A percentile compares a stretch with the other conserved stretches of the same genome.
These are phyloP conservation scores for Hypothenemus hampei DNA, from an alignment of 1,140 invertebrate species.

Conservation along the genomic window DNA sequence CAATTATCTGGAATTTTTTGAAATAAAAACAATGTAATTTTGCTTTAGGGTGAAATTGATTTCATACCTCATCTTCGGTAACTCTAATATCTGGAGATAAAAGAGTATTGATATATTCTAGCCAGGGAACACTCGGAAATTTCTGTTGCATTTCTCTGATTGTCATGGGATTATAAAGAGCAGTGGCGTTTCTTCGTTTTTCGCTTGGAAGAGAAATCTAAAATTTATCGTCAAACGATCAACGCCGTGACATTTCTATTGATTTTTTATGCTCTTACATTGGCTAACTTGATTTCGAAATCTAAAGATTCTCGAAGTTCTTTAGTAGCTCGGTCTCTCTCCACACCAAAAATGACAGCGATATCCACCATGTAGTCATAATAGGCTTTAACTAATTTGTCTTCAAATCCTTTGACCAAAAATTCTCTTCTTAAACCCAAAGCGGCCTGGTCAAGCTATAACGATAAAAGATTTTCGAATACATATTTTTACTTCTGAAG, in stretches of 20 bases:
- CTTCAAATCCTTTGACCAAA: conserved; percentile 73
- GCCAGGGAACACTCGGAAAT: conserved; percentile 64
- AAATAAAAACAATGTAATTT: too few species aligned
- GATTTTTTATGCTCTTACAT: conserved; percentile 56
- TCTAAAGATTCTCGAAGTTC: conserved; percentile 79
- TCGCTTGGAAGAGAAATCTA: conserved; percentile 86
- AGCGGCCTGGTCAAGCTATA: conserved; percentile 85
- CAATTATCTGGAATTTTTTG: conserved; percentile 38
- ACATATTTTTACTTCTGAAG: too few species aligned
- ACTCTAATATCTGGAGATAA: conserved; percentile 45
- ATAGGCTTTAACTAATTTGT: conserved; percentile 74
- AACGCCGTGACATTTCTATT: background rate
- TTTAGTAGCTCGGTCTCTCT: conserved; percentile 59
- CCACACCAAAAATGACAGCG: conserved; percentile 79
- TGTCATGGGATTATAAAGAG: conserved; percentile 87
- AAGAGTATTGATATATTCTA: conserved; percentile 56
- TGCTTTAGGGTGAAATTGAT: background rate
- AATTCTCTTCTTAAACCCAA: conserved; percentile 86
- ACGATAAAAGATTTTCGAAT: too few species aligned
- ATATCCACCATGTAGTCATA: conserved; percentile 84
- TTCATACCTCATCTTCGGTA: conserved; percentile 45
- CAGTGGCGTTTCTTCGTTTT: conserved; percentile 84
- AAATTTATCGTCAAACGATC: conserved; percentile 7
- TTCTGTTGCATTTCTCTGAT: conserved; percentile 66
- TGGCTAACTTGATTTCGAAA: conserved; percentile 92